Evolutionary conservation across 2,797 vertebrate species (phyloP).

Genomic region (Anas flavirostris): DNA sequence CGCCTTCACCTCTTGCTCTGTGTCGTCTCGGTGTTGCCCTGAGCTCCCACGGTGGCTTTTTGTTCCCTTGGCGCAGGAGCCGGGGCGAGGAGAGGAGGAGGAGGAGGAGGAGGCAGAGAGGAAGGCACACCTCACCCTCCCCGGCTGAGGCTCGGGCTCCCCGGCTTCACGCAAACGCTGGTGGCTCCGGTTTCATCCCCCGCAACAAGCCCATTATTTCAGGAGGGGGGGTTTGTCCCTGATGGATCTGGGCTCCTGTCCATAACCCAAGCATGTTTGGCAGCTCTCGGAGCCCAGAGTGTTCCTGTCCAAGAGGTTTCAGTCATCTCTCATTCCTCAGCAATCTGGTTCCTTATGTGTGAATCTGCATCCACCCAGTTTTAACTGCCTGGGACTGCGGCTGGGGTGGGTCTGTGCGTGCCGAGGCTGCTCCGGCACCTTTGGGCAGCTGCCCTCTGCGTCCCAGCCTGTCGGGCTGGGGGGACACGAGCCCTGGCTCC

Average conservation of each 20-base stretch:
- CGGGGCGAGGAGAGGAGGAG: background rate
- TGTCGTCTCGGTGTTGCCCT: background rate
- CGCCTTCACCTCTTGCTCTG: too few relatives aligned
- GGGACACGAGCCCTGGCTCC: background rate
- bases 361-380: conserved; percentile 62
- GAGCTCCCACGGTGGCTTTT: background rate
- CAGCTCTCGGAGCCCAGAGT: conserved; percentile 59
- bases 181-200: background rate
- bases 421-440: background rate
- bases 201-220: background rate
- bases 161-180: background rate
- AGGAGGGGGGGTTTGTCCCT: conserved; percentile 35
- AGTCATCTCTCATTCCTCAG: conserved; percentile 66
- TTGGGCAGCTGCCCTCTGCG: background rate
- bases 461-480: background rate
- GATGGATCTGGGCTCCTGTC: conserved; percentile 60
- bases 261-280: conserved; percentile 62
- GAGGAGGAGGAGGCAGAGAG: background rate
- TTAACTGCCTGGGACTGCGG: background rate
- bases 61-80: background rate
- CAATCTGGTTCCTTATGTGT: conserved; percentile 59
- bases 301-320: conserved; percentile 68
- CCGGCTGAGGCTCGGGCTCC: background rate
- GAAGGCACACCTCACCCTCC: background rate
- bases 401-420: background rate